Evolutionary conservation across 2,888 invertebrate genomes (phyloP), one percentile per base, ranked within the genome.

Genomic region (Morpho achilles): DNA sequence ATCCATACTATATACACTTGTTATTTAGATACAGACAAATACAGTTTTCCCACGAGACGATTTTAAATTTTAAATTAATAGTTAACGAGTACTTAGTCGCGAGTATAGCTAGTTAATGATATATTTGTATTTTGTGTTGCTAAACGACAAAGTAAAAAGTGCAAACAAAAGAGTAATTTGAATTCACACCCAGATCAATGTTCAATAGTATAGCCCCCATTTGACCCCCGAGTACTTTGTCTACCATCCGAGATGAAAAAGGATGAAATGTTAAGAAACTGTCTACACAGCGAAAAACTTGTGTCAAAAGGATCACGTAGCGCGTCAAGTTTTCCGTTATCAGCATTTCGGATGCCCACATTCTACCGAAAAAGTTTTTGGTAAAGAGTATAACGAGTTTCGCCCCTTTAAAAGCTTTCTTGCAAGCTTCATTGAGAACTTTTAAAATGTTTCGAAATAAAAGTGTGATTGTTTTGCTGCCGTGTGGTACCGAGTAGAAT

Each of bases 341-440:
- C 73, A 72, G 70, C 70, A 63, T 70, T 70, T 68, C 45, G 65
- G 67, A 65, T 64, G 64, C 67, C 69, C 67, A 69, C 69, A 72
- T 72, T 69, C 69, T 60, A 61, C 59, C 67, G 67, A 68, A 71
- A 74, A 75, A 72, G 67, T 73, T 74, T 69, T 67, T 64, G 67
- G 72, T 71, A 70, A 72, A 71, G 73, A 68, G 67, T 69, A 66
- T 73, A 74, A 73, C 72, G 69, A 75, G 73, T 74, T 75, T 66
- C 53, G 59, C 59, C 65, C 69, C 61, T 60, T 48, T 58, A 55
- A 63, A 64, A 61, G 54, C 59, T 55, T 55, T 54, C 54, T 47
- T 51, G 53, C 53, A 53, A 50, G 42, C 42, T 53, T 58, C 55
- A 61, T 60, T 65, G 52, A 51, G 59, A 65, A 67, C 60, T 63